These are phyloP conservation scores for Andrena chrysosceles DNA, from an alignment of 2,888 invertebrate species.

Conservation along the genomic window DNA sequence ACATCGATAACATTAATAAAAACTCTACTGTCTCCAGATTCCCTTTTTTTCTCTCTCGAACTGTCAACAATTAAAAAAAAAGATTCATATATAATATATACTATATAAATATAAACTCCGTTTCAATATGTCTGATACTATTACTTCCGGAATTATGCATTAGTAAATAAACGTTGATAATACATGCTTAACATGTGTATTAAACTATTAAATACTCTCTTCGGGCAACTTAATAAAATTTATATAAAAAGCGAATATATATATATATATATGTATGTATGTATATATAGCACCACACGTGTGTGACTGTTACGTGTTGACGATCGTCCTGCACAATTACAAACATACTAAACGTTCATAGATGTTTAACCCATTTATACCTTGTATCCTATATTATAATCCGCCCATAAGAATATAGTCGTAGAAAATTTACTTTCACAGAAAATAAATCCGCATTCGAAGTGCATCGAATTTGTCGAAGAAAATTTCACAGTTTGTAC, in stretches of 20 bases:
- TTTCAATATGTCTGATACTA: constrained; percentile 43
- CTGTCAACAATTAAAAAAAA: constrained; percentile 40
- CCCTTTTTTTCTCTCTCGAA: constrained; percentile 1
- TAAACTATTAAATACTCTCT: constrained; percentile 75
- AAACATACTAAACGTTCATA: constrained; percentile 47
- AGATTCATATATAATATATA: constrained; percentile 34
- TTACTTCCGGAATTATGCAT: constrained; percentile 52
- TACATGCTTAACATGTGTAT: constrained; percentile 64
- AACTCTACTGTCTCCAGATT: constrained; percentile 4
- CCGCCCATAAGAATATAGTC: not conserved
- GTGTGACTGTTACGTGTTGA: constrained; percentile 58
- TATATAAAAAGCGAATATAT: constrained; percentile 71
- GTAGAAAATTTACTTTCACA: constrained; percentile 3
- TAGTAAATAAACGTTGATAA: constrained; percentile 60
- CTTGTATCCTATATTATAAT: not conserved
- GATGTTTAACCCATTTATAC: constrained; percentile 37
- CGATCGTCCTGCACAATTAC: constrained; percentile 44
- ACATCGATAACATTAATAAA: constrained; percentile 13
- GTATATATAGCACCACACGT: constrained; percentile 69
- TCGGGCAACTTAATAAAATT: constrained; percentile 73
- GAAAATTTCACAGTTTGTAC: not conserved
- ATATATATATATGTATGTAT: constrained; percentile 35
- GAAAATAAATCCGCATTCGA: constrained; percentile 4
- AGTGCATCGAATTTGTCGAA: constrained; percentile 1
- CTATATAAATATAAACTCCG: constrained; percentile 43